Evolutionary conservation across 2,888 invertebrate genomes (phyloP).

Genomic region (Drosophila kambysellisi): DNA sequence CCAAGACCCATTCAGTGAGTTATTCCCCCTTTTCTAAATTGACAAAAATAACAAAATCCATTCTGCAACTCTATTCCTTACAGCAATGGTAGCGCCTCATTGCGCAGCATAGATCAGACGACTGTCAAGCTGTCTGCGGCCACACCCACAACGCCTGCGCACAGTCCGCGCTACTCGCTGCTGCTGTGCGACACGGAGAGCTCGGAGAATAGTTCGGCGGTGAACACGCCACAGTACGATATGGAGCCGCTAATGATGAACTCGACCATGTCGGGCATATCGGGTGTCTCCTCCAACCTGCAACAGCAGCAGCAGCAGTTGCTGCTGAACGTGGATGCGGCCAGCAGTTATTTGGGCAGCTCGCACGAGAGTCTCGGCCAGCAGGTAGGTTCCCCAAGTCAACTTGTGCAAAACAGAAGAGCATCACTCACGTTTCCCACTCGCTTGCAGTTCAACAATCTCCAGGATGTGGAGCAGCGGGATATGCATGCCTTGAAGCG

Average conservation of each 20-base stretch:
- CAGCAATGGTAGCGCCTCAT: constrained; percentile 41
- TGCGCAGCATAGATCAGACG: constrained; percentile 40
- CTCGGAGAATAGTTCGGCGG: constrained; percentile 85
- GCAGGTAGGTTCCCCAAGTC: constrained; percentile 61
- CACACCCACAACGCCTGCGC: constrained; percentile 84
- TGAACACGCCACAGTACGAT: constrained; percentile 85
- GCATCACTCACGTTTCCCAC: background rate
- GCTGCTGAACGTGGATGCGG: constrained; percentile 71
- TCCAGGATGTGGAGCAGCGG: constrained; percentile 77
- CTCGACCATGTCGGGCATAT: constrained; percentile 78
- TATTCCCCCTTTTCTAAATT: background rate
- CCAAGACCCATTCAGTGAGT: constrained; percentile 43
- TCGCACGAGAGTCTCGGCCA: constrained; percentile 83
- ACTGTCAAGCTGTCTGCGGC: constrained; percentile 77
- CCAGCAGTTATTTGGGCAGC: constrained; percentile 76
- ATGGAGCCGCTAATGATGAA: constrained; percentile 83
- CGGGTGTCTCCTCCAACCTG: constrained; percentile 75
- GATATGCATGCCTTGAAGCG: constrained; percentile 84
- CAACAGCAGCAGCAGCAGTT: constrained; percentile 77
- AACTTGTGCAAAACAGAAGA: background rate
- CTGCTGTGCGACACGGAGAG: constrained; percentile 84
- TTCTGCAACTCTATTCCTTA: background rate
- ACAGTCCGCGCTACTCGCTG: constrained; percentile 85
- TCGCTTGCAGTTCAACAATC: constrained; percentile 45
- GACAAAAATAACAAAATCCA: background rate